Evolutionary conservation across 2,113 vertebrate genomes (phyloP), one percentile per base, ranked within the genome.

Genomic region (Budorcas taxicolor): DNA sequence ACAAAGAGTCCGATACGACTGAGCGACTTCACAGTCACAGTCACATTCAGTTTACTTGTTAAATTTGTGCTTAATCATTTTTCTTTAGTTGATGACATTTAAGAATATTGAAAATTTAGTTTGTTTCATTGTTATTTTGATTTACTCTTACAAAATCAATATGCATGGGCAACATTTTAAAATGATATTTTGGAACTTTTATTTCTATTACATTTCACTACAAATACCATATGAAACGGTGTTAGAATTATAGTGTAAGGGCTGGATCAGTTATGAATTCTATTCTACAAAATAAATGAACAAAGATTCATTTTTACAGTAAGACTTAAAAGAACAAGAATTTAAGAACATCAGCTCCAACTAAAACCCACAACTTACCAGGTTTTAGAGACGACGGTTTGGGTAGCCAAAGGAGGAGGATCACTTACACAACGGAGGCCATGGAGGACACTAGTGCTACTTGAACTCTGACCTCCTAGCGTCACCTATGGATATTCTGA

Each of bases 81-180:
- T 52, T 90, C 12, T 93, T 87, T 62, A 89, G 64, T 94, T 88
- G 47, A 95, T 98, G 94, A 97, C 97, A 97, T 98, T 98, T 96
- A 97, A 95, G 19, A 96, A 91, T 87, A 97, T 84, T 96, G 5
- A 45, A 94, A 58, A 53, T 76, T n/a, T 53, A 62, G 90, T 97
- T 97, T 94, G 7, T 95, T 96, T 86, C 87, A 96, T 97, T 90
- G 21, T 60, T 94, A 81, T 97, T 96, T 98, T 93, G 58, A 43
- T 97, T 97, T 98, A 93, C 93, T 98, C 94, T 97, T 97, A 45
- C 88, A 92, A 97, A 97, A 55, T 52, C 0, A 47, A 76, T 88
- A 97, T 95, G 53, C 96, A 95, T 93, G 90, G 92, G 31, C 11
- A 97, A 6, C 80, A 86, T 97, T 97, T 97, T 90, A 57, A 97